phyloP scores from a whole-genome alignment of 2,888 invertebrate genomes.

The Megastigmus dorsalis region DNA sequence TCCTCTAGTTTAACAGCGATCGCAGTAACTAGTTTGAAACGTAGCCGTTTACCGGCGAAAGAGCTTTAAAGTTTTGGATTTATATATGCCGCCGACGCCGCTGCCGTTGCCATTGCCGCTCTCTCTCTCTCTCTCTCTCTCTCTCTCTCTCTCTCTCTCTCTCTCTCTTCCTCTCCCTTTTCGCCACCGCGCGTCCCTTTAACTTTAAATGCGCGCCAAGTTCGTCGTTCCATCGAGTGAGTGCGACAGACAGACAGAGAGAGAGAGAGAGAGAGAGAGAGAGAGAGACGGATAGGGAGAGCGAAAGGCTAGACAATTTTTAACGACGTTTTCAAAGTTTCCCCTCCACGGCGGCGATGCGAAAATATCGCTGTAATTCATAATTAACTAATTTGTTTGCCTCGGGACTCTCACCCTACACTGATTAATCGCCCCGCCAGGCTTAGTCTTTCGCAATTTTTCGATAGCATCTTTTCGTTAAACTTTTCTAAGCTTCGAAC shows the following conservation, averaged over 20 bases:
- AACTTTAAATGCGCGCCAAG: too few relatives aligned
- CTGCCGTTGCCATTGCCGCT: too few relatives aligned
- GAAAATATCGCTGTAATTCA: background rate
- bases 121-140: too few relatives aligned
- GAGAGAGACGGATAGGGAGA: too few relatives aligned
- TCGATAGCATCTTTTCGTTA: background rate
- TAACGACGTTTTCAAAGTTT: constrained; percentile 31
- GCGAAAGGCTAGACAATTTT: constrained; percentile 3
- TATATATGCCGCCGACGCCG: constrained; percentile 33
- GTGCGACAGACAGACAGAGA: too few relatives aligned
- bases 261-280: too few relatives aligned
- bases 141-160: too few relatives aligned
- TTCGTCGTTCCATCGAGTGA: too few relatives aligned
- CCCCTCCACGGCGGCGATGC: background rate
- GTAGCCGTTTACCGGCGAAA: constrained; percentile 8
- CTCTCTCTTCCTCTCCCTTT: too few relatives aligned
- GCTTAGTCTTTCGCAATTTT: background rate
- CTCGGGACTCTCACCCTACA: too few relatives aligned
- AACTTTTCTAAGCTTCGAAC: background rate
- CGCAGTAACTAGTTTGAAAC: constrained; percentile 28
- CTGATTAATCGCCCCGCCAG: too few relatives aligned
- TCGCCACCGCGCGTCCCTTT: background rate
- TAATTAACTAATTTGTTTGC: constrained; percentile 16
- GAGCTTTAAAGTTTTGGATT: constrained; percentile 42
- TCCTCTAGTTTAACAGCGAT: constrained; percentile 21